Percentiles rank a stretch among this genome's conserved stretches.
phyloP scores from a whole-genome alignment of 1,140 invertebrate genomes.

The Diorhabda elongata region DNA sequence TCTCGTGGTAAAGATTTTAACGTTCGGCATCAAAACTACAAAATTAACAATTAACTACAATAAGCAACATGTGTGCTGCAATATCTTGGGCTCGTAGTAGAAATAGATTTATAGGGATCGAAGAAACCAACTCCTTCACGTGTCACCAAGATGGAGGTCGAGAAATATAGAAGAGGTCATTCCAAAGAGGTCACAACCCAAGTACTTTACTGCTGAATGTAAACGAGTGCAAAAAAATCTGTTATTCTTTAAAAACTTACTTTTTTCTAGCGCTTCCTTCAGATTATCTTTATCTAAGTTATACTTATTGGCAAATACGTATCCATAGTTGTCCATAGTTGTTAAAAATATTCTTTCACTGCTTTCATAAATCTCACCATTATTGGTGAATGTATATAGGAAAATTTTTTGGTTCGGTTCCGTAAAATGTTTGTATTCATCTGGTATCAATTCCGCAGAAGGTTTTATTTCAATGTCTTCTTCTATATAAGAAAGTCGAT shows the following conservation, averaged over 20 bases:
- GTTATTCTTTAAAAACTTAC: neutral
- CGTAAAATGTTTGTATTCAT: constrained; percentile 20
- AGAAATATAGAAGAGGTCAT: no score
- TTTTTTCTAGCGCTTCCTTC: neutral
- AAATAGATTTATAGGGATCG: no score
- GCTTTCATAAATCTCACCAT: neutral
- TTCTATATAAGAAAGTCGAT: neutral
- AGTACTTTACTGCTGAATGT: no score
- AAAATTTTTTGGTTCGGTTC: neutral
- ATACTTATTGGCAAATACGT: neutral
- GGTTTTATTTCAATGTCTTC: constrained; percentile 16
- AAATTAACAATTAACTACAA: no score
- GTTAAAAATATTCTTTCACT: neutral
- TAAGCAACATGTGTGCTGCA: no score
- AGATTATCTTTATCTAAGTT: constrained; percentile 7
- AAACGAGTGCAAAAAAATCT: no score
- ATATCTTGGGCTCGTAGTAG: no score
- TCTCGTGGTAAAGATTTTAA: no score
- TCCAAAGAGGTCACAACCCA: no score
- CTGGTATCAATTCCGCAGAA: constrained; percentile 18
- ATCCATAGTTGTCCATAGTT: neutral
- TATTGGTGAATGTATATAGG: neutral
- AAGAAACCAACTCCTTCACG: no score
- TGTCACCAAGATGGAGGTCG: no score
- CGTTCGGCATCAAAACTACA: no score